Evolutionary conservation across 2,888 invertebrate genomes (phyloP).

Genomic region (Coenonympha glycerion): DNA sequence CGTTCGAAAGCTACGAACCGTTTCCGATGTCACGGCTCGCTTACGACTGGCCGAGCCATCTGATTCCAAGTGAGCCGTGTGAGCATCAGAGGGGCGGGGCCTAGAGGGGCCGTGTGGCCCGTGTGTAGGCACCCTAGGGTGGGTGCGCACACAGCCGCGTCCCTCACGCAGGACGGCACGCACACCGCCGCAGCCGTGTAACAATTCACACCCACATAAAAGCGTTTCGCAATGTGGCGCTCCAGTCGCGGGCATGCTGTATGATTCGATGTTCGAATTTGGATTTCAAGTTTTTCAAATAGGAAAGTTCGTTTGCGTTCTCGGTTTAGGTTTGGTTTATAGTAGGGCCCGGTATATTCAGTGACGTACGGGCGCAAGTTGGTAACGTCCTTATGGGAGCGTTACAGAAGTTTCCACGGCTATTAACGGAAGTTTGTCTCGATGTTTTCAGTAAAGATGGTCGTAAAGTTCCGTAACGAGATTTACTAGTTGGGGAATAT

Average conservation of each 20-base stretch:
- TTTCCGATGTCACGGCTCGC: conserved; percentile 74
- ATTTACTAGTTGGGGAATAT: conserved; percentile 2
- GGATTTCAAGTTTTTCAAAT: conserved; percentile 31
- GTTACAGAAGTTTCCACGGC: conserved; percentile 1
- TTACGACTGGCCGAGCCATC: conserved; percentile 74
- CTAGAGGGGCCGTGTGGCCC: conserved; percentile 45
- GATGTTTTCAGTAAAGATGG: conserved; percentile 6
- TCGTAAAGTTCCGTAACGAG: conserved; percentile 3
- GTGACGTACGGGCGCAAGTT: conserved; percentile 7
- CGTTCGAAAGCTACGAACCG: conserved; percentile 66
- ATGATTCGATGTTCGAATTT: conserved; percentile 34
- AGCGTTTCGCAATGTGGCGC: conserved; percentile 26
- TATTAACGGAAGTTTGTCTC: conserved; percentile 1
- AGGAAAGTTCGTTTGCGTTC: conserved; percentile 34
- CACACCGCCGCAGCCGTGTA: conserved; percentile 43
- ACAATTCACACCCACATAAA: conserved; percentile 24
- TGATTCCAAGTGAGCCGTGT: conserved; percentile 76
- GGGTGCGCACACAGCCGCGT: conserved; percentile 50
- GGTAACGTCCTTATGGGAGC: conserved; percentile 8
- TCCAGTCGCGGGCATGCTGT: conserved; percentile 29
- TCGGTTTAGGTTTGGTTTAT: conserved; percentile 27
- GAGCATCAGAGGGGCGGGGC: conserved; percentile 70
- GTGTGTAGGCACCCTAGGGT: conserved; percentile 45
- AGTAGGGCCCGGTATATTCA: conserved; percentile 6
- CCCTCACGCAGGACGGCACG: conserved; percentile 52